Percentiles rank a stretch among this genome's conserved stretches.
phyloP scores from a whole-genome alignment of 2,888 invertebrate species.

The Drosophila robusta region DNA sequence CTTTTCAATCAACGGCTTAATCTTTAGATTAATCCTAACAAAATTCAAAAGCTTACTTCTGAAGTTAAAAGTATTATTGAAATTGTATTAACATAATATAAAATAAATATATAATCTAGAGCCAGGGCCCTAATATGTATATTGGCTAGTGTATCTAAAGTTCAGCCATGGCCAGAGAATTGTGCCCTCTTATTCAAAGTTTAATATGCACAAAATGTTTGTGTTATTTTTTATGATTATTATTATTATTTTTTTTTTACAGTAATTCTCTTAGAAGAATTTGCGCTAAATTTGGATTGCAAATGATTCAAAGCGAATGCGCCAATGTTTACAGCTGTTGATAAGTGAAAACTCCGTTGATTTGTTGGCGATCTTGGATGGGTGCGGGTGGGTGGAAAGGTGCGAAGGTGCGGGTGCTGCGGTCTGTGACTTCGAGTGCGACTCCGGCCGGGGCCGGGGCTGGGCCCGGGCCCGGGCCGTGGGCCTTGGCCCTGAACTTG shows the following conservation, averaged over 20 bases:
- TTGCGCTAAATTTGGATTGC: slow-evolving; percentile 73
- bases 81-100: too few species aligned
- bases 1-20: too few species aligned
- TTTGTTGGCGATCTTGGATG: neutral
- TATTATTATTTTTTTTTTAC: neutral
- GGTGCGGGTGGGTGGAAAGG: neutral
- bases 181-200: neutral
- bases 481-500: slow-evolving; percentile 69
- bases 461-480: too few species aligned
- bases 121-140: too few species aligned
- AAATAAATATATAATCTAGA: too few species aligned
- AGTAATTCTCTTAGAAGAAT: slow-evolving; percentile 46
- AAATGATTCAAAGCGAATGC: slow-evolving; percentile 60
- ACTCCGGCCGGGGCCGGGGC: slow-evolving; percentile 1
- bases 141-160: slow-evolving; percentile 22
- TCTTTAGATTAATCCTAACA: too few species aligned
- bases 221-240: slow-evolving; percentile 1
- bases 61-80: too few species aligned
- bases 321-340: slow-evolving; percentile 27
- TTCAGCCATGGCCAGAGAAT: neutral
- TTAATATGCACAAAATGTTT: slow-evolving; percentile 61
- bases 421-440: slow-evolving; percentile 26
- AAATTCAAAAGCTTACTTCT: too few species aligned
- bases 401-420: slow-evolving; percentile 23
- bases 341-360: slow-evolving; percentile 43